Evolutionary conservation across 2,113 vertebrate genomes (phyloP).

Genomic region (Eublepharis macularius): DNA sequence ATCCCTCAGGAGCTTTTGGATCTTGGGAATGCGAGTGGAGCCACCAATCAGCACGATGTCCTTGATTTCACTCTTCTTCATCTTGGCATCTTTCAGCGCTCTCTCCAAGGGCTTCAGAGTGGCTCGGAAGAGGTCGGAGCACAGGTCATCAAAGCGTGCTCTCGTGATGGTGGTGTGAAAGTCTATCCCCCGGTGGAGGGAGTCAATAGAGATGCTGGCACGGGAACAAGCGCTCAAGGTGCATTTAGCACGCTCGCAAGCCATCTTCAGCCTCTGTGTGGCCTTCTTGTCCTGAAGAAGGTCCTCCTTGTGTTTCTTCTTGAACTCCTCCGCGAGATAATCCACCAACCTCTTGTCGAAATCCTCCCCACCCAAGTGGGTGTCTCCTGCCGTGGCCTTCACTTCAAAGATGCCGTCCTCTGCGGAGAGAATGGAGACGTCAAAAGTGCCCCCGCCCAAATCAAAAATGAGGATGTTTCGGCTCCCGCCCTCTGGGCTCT

Average conservation of each 20-base stretch:
- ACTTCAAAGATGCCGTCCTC: slow-evolving; percentile 74
- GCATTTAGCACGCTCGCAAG: slow-evolving; percentile 81
- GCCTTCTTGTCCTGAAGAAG: slow-evolving; percentile 82
- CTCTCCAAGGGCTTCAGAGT: slow-evolving; percentile 81
- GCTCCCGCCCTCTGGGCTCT: slow-evolving; percentile 54
- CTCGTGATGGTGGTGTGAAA: slow-evolving; percentile 83
- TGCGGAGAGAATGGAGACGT: slow-evolving; percentile 62
- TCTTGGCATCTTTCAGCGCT: slow-evolving; percentile 78
- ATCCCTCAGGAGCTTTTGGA: slow-evolving; percentile 83
- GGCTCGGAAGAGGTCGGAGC: slow-evolving; percentile 69
- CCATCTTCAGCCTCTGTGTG: slow-evolving; percentile 78
- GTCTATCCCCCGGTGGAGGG: slow-evolving; percentile 80
- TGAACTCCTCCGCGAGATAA: slow-evolving; percentile 81
- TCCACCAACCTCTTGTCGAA: slow-evolving; percentile 83
- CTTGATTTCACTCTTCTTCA: slow-evolving; percentile 67
- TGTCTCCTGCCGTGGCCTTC: slow-evolving; percentile 81
- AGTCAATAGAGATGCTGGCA: slow-evolving; percentile 82
- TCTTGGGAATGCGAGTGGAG: slow-evolving; percentile 84
- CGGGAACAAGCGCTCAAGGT: slow-evolving; percentile 83
- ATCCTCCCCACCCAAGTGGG: slow-evolving; percentile 79
- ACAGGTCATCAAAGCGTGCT: slow-evolving; percentile 78
- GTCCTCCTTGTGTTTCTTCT: slow-evolving; percentile 82
- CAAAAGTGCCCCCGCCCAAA: slow-evolving; percentile 46
- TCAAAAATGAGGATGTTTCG: slow-evolving; percentile 7
- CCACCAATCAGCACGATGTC: slow-evolving; percentile 81